A percentile compares a stretch with the other conserved stretches of the same genome.
phyloP scores from a whole-genome alignment of 2,888 invertebrate genomes.

The Luffia ferchaultella region DNA sequence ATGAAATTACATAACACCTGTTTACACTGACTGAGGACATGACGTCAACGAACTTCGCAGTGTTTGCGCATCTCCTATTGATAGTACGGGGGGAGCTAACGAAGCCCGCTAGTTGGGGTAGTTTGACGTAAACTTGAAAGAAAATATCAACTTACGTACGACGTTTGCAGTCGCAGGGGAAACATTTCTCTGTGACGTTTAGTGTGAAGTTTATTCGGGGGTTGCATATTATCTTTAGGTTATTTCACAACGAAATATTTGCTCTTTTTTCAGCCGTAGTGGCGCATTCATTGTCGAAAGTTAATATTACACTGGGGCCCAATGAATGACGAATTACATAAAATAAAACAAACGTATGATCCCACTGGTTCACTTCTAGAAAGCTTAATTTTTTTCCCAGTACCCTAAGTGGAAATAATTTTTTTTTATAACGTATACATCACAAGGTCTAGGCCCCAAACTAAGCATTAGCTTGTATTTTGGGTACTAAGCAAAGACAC shows the following conservation, averaged over 20 bases:
- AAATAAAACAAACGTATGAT: no score
- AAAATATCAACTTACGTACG: slow-evolving; percentile 32
- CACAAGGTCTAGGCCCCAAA: no score
- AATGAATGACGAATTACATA: no score
- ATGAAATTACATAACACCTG: neutral
- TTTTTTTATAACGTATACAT: no score
- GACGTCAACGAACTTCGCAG: slow-evolving; percentile 31
- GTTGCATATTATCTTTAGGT: neutral
- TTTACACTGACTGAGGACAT: neutral
- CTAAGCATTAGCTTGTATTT: no score
- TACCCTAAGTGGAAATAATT: no score
- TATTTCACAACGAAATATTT: neutral
- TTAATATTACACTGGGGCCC: no score
- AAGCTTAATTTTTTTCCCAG: no score
- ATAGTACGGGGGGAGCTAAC: slow-evolving; percentile 56
- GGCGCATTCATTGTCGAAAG: neutral
- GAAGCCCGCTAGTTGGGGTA: slow-evolving; percentile 27
- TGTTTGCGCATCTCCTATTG: slow-evolving; percentile 52
- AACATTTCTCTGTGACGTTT: slow-evolving; percentile 1
- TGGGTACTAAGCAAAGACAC: no score
- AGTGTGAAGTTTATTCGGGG: neutral
- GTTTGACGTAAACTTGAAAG: slow-evolving; percentile 27
- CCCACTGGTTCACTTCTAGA: no score
- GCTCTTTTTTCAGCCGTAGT: neutral
- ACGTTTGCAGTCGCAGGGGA: slow-evolving; percentile 6